Base-by-base conservation (phyloP, 2,797 vertebrate genomes). In the Myotis vivesi region DNA sequence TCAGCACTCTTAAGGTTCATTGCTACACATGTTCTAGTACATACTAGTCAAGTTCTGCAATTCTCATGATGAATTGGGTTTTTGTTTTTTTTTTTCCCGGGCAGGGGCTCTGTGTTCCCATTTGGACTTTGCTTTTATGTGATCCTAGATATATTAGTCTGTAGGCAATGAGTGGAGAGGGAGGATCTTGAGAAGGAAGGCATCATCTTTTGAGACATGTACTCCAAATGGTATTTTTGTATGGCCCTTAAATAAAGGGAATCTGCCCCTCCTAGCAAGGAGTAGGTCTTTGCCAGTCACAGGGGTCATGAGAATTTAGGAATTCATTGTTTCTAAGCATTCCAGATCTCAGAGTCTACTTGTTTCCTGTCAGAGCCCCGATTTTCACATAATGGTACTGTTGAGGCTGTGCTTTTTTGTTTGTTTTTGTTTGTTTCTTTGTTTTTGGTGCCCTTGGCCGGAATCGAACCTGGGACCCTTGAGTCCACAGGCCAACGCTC, bases 101-200 rank as follows among this genome's bases (percentile, higher is more conserved):
- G 36, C 10, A 79, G n/a, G 9, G 36, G 17, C 38, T 55, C 3
- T 94, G 25, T 93, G 80, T 94, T 86, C 15, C 28, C 13, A 46
- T 30, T 59, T 95, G 75, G 46, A 16, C 22, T 81, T 46, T 94
- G 41, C 38, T 69, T 96, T 69, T 86, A 84, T 19, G 44, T 80
- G 3, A 89, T 59, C 46, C 22, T 94, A 72, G 38, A 41, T 51
- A 53, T 89, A 49, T 6, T 87, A 17, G 10, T 86, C 55, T 36
- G 3, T 44, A 64, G 69, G 36, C 36, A 93, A 1, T 85, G 20
- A 95, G 17, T 33, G 28, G 44, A 85, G 46, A 46, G 38, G 44
- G 33, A 94, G 22, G 22, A 79, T 95, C 25, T 86, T 91, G 51
- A 92, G 71, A 75, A 92, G n/a, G 25, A 87, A 89, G 13, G 49